A percentile compares a stretch with the other conserved stretches of the same genome.
Conservation (phyloP, 30 jellyfish, hydroid and myxozoan species). For the Aurelia coerulea region DNA sequence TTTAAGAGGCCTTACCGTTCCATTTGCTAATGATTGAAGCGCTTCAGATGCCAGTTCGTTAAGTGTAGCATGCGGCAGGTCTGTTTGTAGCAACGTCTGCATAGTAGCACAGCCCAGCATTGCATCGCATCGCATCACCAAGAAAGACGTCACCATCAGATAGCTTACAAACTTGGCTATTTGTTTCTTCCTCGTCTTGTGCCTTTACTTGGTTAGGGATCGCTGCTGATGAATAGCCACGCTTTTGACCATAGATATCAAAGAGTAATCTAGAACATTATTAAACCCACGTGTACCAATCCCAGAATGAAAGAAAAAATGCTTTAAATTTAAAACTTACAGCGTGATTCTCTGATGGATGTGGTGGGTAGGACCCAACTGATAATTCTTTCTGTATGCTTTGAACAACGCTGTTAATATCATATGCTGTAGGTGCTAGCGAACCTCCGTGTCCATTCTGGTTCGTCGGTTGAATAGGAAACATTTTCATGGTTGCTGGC, state of each 20-base stretch:
- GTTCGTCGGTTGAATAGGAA: conserved; percentile 44
- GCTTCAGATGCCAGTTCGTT: background rate
- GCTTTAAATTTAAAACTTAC: conserved; percentile 22
- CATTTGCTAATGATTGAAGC: background rate
- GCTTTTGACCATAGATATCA: background rate
- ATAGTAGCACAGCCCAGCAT: background rate
- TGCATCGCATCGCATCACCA: background rate
- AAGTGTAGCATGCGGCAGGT: background rate
- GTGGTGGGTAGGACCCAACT: conserved; percentile 45
- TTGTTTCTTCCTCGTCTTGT: too few species aligned
- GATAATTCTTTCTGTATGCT: conserved; percentile 68
- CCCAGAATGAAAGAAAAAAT: too few species aligned
- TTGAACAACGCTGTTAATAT: conserved; percentile 71
- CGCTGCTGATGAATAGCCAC: background rate
- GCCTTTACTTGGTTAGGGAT: too few species aligned
- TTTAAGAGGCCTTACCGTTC: background rate
- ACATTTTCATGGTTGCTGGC: conserved; percentile 74
- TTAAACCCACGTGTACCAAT: too few species aligned
- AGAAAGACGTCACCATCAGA: background rate
- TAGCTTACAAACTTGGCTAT: background rate
- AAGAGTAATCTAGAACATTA: too few species aligned
- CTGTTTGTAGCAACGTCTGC: background rate
- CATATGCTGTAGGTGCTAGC: conserved; percentile 28
- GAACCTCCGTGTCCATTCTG: conserved; percentile 62
- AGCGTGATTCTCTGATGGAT: conserved; percentile 15